These are phyloP conservation scores for Syrrhaptes paradoxus DNA, from an alignment of 2,113 vertebrate genomes.

Conservation along the genomic window DNA sequence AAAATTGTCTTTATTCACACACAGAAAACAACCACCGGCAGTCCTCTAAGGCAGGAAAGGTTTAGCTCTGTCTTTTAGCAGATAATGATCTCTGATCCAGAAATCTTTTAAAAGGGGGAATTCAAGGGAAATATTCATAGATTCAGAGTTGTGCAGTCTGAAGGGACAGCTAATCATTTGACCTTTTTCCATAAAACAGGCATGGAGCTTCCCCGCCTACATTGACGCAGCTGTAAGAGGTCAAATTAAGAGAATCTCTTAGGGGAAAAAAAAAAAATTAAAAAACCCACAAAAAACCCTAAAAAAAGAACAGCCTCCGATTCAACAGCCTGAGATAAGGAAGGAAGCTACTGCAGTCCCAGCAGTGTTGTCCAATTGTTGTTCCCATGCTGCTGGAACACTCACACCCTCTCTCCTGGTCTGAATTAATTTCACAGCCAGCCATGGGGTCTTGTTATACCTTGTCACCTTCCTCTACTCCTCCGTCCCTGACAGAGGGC, in stretches of 20 bases:
- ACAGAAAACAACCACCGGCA: background rate
- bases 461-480: background rate
- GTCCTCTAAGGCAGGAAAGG: background rate
- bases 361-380: background rate
- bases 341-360: background rate
- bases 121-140: background rate
- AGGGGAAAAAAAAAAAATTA: background rate
- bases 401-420: background rate
- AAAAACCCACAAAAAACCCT: background rate
- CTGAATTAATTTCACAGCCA: conserved; percentile 3
- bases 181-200: background rate
- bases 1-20: background rate
- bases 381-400: background rate
- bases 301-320: background rate
- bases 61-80: background rate
- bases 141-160: background rate
- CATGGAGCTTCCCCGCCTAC: background rate
- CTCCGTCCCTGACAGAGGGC: background rate
- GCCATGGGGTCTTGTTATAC: background rate
- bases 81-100: conserved; percentile 11
- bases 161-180: conserved; percentile 19
- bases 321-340: background rate
- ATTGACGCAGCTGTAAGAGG: background rate
- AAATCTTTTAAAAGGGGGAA: background rate
- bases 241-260: background rate